These are phyloP conservation scores for Malthinus seriepunctatus DNA, from an alignment of 2,888 invertebrate species.

Conservation along the genomic window DNA sequence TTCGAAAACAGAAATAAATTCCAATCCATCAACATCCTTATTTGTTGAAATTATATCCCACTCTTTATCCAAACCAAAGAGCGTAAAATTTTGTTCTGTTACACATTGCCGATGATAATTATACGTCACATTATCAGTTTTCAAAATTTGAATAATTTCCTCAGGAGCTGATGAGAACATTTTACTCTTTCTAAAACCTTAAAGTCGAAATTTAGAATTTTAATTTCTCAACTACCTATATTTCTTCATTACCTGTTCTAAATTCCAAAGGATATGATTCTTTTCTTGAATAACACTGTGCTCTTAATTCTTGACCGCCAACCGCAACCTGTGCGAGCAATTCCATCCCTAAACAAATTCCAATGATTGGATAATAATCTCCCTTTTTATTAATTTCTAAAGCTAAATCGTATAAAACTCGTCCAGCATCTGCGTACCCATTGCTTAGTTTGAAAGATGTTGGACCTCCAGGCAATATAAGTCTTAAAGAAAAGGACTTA, in stretches of 20 bases:
- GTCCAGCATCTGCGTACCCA: conserved; percentile 80
- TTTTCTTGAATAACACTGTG: conserved; percentile 62
- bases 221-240: conserved; percentile 16
- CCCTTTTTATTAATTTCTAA: conserved; percentile 68
- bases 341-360: conserved; percentile 89
- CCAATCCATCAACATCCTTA: conserved; percentile 63
- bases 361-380: conserved; percentile 83
- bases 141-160: conserved; percentile 62
- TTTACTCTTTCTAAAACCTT: conserved; percentile 65
- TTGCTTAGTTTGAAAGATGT: conserved; percentile 69
- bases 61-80: conserved; percentile 60
- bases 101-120: conserved; percentile 64
- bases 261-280: conserved; percentile 71
- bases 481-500: conserved; percentile 59
- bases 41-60: conserved; percentile 76
- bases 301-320: conserved; percentile 62
- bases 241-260: conserved; percentile 58
- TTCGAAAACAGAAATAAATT: conserved; percentile 80
- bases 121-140: conserved; percentile 66
- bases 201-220: conserved; percentile 19
- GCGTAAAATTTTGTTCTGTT: conserved; percentile 54
- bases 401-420: conserved; percentile 70
- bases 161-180: conserved; percentile 66
- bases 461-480: conserved; percentile 82
- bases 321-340: conserved; percentile 68